Conservation (phyloP, 2,113 vertebrate species). For the Piprites chloris region DNA sequence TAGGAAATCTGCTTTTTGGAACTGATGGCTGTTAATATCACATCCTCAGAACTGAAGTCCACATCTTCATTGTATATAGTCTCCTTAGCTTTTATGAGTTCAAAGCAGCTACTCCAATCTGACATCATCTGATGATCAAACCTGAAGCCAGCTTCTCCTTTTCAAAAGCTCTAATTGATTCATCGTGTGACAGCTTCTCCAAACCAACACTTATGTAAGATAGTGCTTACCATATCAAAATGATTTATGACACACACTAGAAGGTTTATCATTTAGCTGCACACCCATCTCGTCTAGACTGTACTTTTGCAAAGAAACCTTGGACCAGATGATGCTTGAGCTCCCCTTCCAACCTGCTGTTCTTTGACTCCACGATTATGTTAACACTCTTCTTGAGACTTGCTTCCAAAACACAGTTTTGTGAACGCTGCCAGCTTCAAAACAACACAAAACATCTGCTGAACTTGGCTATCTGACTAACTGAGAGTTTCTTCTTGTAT, state of each 20-base stretch:
- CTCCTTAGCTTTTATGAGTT: neutral
- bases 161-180: neutral
- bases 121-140: neutral
- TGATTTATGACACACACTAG: neutral
- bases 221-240: neutral
- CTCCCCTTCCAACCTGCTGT: neutral
- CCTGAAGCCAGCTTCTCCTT: neutral
- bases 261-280: neutral
- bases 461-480: neutral
- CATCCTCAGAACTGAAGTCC: neutral
- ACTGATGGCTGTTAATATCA: neutral
- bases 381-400: neutral
- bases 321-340: neutral
- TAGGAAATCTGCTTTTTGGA: neutral
- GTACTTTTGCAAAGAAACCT: neutral
- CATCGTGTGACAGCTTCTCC: neutral
- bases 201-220: neutral
- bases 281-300: neutral
- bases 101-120: neutral
- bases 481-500: neutral
- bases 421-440: neutral
- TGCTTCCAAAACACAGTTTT: neutral
- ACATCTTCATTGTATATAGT: neutral
- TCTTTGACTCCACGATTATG: neutral
- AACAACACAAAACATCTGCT: slow-evolving; percentile 37